These are phyloP conservation scores for Malurus alboscapulatus DNA, from an alignment of 2,113 vertebrate genomes.

Conservation along the genomic window DNA sequence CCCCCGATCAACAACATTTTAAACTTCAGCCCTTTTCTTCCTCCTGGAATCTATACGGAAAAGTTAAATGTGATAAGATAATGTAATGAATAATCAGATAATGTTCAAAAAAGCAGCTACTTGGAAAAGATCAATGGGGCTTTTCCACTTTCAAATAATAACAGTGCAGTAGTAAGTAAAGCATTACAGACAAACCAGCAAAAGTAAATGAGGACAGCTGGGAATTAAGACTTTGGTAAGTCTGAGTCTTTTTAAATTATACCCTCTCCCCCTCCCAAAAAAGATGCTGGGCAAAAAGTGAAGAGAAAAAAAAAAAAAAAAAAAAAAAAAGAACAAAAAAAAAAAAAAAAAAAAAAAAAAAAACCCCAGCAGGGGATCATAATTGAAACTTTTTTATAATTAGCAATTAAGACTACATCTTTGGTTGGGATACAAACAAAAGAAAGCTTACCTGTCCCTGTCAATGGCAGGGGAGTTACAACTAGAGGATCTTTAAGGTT, in stretches of 20 bases:
- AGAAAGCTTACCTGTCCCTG: not conserved
- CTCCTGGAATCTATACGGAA: not conserved
- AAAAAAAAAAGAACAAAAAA: no score
- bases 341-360: not conserved
- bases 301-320: no score
- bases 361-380: not conserved
- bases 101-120: not conserved
- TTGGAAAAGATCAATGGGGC: not conserved
- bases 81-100: not conserved
- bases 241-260: not conserved
- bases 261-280: rapidly evolving
- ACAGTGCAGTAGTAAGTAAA: not conserved
- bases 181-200: not conserved
- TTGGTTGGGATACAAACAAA: not conserved
- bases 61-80: not conserved
- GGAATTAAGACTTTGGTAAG: not conserved
- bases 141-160: not conserved
- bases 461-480: not conserved
- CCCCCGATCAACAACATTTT: not conserved
- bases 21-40: not conserved
- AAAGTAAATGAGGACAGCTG: not conserved
- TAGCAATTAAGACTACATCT: not conserved
- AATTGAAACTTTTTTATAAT: not conserved
- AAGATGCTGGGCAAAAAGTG: no score
- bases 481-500: not conserved